Conservation (phyloP, 2,888 invertebrate species). For the Micoletzkya japonica region DNA sequence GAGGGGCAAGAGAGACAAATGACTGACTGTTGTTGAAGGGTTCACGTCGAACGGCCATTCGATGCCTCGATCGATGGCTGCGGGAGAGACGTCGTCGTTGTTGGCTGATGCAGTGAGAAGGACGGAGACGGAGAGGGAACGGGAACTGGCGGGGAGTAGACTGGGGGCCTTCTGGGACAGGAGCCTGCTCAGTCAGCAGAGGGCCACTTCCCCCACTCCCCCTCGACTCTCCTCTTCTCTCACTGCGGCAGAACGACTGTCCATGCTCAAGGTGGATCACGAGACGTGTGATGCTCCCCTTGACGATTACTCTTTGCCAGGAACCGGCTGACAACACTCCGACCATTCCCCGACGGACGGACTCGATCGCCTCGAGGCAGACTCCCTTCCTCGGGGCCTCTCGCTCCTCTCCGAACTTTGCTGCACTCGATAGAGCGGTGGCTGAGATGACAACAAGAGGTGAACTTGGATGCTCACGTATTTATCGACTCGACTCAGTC, state of each 20-base stretch:
- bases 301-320: not conserved
- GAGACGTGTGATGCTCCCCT: constrained; percentile 34
- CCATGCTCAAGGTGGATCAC: constrained; percentile 54
- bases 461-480: not conserved
- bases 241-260: constrained; percentile 59
- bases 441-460: constrained; percentile 26
- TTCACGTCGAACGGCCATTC: no score
- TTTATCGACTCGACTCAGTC: not conserved
- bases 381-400: constrained; percentile 35
- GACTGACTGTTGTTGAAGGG: no score
- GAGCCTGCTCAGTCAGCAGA: not conserved
- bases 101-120: constrained; percentile 14
- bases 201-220: constrained; percentile 4
- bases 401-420: constrained; percentile 46
- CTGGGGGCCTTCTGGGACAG: constrained; percentile 27
- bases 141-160: constrained; percentile 30
- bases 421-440: constrained; percentile 53
- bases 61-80: not conserved
- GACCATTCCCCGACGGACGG: constrained; percentile 16
- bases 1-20: no score
- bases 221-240: constrained; percentile 45
- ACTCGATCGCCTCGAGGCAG: constrained; percentile 32
- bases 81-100: constrained; percentile 10
- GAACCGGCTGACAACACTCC: not conserved
- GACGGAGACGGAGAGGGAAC: not conserved